Base-by-base conservation (phyloP, 2,113 vertebrate species). In the Chitala chitala region DNA sequence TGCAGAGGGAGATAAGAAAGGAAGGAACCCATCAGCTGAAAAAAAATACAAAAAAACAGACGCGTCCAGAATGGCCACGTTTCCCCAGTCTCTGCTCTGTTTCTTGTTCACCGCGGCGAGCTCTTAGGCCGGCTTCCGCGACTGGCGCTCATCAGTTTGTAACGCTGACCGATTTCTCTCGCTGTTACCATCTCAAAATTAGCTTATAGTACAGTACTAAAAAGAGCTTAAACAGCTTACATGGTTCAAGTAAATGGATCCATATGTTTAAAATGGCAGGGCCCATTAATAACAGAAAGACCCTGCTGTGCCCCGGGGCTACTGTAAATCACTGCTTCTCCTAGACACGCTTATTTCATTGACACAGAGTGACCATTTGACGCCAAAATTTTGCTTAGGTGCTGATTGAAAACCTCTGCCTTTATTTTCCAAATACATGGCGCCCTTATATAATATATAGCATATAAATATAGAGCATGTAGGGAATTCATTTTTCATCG, bases 1-100 rank as follows among this genome's bases (percentile, higher is more conserved):
- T 51, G 68, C 70, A 72, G 69, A 68, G 76, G 61, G 69, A 82
- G 86, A 88, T 87, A 82, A 84, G 82, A 75, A 56, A 65, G 31
- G 72, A 71, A 69, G 74, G 78, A 72, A 69, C 53, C 75, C 65
- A 20, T 73, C 70, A 72, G 53, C 63, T 42, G 33, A 40, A 77
- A 78, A 78, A 76, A 79, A n/a, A n/a, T n/a, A n/a, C n/a, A n/a
- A n/a, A n/a, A n/a, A 29, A 46, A 22, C 31, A 40, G 15, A 56
- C 48, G 22, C 0, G 46, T 1, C 10, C 31, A 51, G 40, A 69
- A 38, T 31, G 20, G 63, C 71, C 29, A 46, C n/a, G 8, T 22
- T 74, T 42, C 24, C 33, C 33, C 33, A 40, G 12, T 59, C 74
- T 42, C 15, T 71, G 36, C 65, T 66, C 13, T 42, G 38, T 75